These are phyloP conservation scores for Melanotaenia pygmaea DNA, from an alignment of 2,797 vertebrate species.

Conservation along the genomic window DNA sequence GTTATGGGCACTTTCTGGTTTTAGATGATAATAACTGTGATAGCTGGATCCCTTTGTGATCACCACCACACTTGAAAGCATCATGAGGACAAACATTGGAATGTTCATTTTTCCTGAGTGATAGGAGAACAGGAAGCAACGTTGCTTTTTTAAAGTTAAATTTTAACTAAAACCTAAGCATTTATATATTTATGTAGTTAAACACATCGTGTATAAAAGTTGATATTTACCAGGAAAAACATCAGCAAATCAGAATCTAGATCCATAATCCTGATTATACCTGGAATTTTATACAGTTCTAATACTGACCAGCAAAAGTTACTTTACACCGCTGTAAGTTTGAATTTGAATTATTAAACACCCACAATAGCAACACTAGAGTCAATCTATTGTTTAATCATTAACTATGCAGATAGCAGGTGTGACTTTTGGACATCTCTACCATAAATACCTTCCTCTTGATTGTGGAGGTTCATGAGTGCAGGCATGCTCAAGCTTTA, in stretches of 20 bases:
- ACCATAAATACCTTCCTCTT: constrained; percentile 25
- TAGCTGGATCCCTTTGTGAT: constrained; percentile 45
- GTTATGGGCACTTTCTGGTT: constrained; percentile 58
- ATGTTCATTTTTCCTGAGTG: constrained; percentile 19
- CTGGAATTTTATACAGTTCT: neutral
- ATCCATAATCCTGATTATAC: neutral
- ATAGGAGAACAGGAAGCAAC: constrained; percentile 1
- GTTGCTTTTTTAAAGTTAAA: constrained; percentile 9
- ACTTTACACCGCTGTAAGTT: neutral
- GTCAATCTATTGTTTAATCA: constrained; percentile 38
- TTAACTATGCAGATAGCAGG: constrained; percentile 26
- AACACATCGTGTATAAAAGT: neutral
- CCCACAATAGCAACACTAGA: neutral
- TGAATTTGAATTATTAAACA: constrained; percentile 3
- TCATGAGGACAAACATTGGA: constrained; percentile 43
- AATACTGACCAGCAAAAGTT: neutral
- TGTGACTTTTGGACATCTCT: constrained; percentile 16
- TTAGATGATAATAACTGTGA: constrained; percentile 60
- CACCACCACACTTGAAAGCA: constrained; percentile 20
- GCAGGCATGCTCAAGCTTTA: neutral
- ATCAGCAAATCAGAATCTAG: neutral
- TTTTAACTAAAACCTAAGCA: neutral
- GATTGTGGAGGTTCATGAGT: constrained; percentile 13
- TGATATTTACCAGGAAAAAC: neutral
- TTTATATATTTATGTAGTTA: constrained; percentile 4